Percentiles rank a stretch among this genome's conserved stretches.
Conservation (phyloP, 2,113 vertebrate genomes). For the Crypturellus undulatus region DNA sequence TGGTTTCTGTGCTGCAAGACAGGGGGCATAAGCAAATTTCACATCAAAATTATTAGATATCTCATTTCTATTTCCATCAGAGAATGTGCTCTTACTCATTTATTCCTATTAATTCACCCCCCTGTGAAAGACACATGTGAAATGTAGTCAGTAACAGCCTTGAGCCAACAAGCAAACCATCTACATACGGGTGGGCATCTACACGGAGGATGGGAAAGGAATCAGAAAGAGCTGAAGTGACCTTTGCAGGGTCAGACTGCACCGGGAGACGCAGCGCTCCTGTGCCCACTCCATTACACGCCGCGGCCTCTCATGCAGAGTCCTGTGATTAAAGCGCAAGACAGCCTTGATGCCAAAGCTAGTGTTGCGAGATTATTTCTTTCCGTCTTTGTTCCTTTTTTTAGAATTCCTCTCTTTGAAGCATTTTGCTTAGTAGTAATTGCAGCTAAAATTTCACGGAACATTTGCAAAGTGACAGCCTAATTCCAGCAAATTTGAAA, state of each 20-base stretch:
- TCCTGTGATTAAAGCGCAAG: background rate
- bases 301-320: fast-evolving
- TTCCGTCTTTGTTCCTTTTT: conserved; percentile 20
- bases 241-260: conserved; percentile 14
- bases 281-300: fast-evolving
- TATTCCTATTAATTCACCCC: background rate
- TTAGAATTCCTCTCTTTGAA: conserved; percentile 53
- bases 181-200: background rate
- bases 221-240: background rate
- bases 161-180: background rate
- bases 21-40: background rate
- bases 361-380: background rate
- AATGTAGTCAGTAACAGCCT: background rate
- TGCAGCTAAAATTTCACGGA: conserved; percentile 65
- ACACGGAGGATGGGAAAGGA: fast-evolving
- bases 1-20: background rate
- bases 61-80: background rate
- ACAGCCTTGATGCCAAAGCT: conserved; percentile 9
- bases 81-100: fast-evolving
- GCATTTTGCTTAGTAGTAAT: conserved; percentile 52
- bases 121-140: fast-evolving
- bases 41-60: background rate
- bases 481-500: conserved; percentile 72
- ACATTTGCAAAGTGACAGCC: conserved; percentile 63
- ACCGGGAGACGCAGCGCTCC: background rate